Conservation (phyloP, 2,888 invertebrate species). For the Bellardia pandia region DNA sequence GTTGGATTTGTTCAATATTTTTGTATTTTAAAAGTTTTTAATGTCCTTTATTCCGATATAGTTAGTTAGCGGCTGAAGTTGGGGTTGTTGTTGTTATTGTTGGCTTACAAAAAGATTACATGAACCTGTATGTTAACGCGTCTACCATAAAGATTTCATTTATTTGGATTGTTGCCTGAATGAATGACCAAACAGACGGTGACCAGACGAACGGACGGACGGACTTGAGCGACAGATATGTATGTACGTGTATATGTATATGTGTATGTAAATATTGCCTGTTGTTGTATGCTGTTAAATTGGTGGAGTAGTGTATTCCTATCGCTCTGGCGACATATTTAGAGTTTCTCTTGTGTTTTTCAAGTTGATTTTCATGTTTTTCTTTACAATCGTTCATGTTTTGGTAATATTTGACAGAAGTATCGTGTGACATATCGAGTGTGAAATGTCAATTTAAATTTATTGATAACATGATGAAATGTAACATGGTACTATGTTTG, state of each 20-base stretch:
- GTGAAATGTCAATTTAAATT: constrained; percentile 84
- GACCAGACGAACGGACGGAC: constrained; percentile 8
- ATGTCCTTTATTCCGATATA: constrained; percentile 58
- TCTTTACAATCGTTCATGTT: constrained; percentile 68
- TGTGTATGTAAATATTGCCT: constrained; percentile 15
- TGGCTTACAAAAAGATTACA: constrained; percentile 81
- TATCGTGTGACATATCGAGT: constrained; percentile 84
- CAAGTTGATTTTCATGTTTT: constrained; percentile 76
- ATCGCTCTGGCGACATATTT: constrained; percentile 67
- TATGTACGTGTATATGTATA: not conserved
- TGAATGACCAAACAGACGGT: constrained; percentile 33
- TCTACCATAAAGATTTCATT: constrained; percentile 74
- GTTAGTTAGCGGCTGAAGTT: constrained; percentile 9
- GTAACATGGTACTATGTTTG: constrained; percentile 66
- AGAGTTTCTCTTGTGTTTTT: constrained; percentile 67
- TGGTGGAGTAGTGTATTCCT: constrained; percentile 46
- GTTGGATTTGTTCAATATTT: constrained; percentile 69
- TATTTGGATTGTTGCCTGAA: constrained; percentile 54
- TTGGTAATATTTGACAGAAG: constrained; percentile 74
- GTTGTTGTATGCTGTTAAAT: constrained; percentile 35
- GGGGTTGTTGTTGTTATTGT: constrained; percentile 77
- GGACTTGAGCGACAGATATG: not conserved
- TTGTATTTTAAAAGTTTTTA: constrained; percentile 66
- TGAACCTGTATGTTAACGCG: constrained; percentile 83
- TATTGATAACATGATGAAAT: constrained; percentile 82